phyloP scores from a whole-genome alignment of 1,140 invertebrate genomes.

The Orius insidiosus region DNA sequence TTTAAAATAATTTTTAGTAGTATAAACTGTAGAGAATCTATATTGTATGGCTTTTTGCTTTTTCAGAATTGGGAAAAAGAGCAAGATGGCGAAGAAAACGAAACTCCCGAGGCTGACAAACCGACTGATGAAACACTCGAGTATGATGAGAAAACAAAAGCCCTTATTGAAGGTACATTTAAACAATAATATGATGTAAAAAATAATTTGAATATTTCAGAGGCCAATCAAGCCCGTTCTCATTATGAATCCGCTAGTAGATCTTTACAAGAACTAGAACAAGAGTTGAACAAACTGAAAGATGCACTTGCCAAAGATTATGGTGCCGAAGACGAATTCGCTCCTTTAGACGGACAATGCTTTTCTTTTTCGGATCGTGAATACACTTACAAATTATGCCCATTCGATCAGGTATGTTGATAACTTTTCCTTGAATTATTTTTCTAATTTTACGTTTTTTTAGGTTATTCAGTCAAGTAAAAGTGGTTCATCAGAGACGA shows the following conservation, averaged over 20 bases:
- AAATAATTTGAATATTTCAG: no score
- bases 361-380: slow-evolving; percentile 84
- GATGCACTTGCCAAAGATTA: slow-evolving; percentile 72
- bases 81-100: slow-evolving; percentile 17
- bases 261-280: slow-evolving; percentile 54
- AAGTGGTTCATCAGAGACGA: slow-evolving; percentile 63
- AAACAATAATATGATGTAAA: background rate
- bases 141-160: slow-evolving; percentile 83
- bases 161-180: slow-evolving; percentile 46
- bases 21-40: no score
- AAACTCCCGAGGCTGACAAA: slow-evolving; percentile 17
- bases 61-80: slow-evolving; percentile 16
- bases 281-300: slow-evolving; percentile 62
- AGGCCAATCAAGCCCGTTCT: slow-evolving; percentile 60
- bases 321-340: slow-evolving; percentile 78
- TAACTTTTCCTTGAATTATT: background rate
- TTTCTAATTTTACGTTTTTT: slow-evolving; percentile 9
- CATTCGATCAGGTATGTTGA: slow-evolving; percentile 60
- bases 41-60: background rate
- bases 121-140: slow-evolving; percentile 29
- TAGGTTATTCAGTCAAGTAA: slow-evolving; percentile 65
- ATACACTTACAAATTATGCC: slow-evolving; percentile 88
- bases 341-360: slow-evolving; percentile 74
- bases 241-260: slow-evolving; percentile 63
- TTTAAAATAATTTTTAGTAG: no score